A percentile compares a stretch with the other conserved stretches of the same genome.
phyloP scores from a whole-genome alignment of 2,113 vertebrate genomes.

The Chaetodon trifascialis region DNA sequence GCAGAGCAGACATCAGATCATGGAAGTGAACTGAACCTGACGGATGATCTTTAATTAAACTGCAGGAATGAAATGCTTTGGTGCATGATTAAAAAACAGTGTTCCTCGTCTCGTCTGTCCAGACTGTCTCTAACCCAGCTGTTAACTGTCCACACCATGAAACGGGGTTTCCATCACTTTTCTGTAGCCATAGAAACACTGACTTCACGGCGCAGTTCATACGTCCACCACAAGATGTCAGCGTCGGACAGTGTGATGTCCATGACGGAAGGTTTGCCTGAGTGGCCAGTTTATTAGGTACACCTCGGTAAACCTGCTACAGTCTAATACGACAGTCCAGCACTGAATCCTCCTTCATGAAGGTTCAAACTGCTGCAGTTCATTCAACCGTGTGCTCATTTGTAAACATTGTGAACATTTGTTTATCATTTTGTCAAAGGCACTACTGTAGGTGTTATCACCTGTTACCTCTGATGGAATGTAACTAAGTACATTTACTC shows the following conservation, averaged over 20 bases:
- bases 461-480: too few species aligned
- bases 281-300: too few species aligned
- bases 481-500: too few species aligned
- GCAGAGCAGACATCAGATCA: too few species aligned
- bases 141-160: constrained; percentile 29
- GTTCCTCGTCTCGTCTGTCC: constrained; percentile 9
- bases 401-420: too few species aligned
- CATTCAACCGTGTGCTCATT: too few species aligned
- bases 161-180: constrained; percentile 26
- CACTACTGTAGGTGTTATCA: too few species aligned
- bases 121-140: constrained; percentile 34
- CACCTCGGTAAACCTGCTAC: too few species aligned
- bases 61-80: not conserved
- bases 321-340: not conserved
- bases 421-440: too few species aligned
- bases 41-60: too few species aligned
- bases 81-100: not conserved
- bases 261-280: not conserved
- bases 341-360: not conserved
- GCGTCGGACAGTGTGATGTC: not conserved
- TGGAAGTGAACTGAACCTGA: too few species aligned
- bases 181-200: constrained; percentile 70
- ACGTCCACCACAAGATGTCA: constrained; percentile 61
- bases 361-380: too few species aligned
- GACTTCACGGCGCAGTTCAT: constrained; percentile 12